Evolutionary conservation across 2,888 invertebrate genomes (phyloP).

Genomic region (Drepana falcataria): DNA sequence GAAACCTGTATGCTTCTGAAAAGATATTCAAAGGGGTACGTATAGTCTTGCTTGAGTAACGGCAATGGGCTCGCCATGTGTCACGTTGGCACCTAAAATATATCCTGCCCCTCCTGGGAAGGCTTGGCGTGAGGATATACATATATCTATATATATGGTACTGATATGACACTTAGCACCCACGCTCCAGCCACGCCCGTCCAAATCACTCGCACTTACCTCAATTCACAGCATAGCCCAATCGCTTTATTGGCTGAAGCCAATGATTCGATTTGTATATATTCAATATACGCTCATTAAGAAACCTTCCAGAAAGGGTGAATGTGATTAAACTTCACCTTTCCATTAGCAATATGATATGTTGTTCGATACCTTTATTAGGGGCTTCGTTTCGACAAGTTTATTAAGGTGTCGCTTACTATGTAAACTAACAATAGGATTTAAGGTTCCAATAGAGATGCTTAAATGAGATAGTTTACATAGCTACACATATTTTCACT

Average conservation of each 20-base stretch:
- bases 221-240: neutral
- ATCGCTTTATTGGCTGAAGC: neutral
- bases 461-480: neutral
- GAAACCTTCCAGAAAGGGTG: slow-evolving; percentile 44
- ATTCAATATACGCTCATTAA: slow-evolving; percentile 63
- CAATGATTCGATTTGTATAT: slow-evolving; percentile 44
- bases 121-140: too few relatives aligned
- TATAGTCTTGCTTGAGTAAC: too few relatives aligned
- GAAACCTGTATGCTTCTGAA: too few relatives aligned
- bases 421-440: neutral
- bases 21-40: too few relatives aligned
- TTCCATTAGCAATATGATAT: slow-evolving; percentile 42
- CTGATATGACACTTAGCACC: too few relatives aligned
- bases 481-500: too few relatives aligned
- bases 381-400: slow-evolving; percentile 6
- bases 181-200: too few relatives aligned
- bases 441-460: neutral
- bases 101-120: too few relatives aligned
- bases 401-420: neutral
- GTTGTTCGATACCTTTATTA: slow-evolving; percentile 30
- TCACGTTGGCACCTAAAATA: too few relatives aligned
- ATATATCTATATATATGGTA: too few relatives aligned
- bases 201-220: neutral
- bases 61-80: too few relatives aligned
- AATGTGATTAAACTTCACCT: slow-evolving; percentile 53